Base-by-base conservation (phyloP, 1,140 invertebrate species). In the Bombus difficillimus region DNA sequence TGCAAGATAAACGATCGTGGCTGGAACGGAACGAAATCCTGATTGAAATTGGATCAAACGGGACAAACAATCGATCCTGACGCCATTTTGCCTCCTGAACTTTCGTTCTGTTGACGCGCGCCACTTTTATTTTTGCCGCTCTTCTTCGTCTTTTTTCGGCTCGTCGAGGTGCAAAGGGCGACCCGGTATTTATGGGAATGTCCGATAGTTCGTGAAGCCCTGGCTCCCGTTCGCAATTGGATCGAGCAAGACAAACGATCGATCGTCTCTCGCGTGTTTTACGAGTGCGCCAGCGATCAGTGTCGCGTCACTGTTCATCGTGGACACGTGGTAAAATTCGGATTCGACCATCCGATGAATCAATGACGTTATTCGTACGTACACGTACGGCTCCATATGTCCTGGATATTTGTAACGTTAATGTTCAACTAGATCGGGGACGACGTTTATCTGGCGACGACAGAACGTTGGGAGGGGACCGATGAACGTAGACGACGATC, bases 1-100 rank as follows among this genome's bases (percentile, higher is more conserved):
- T 73, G 77, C 81, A 84, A 88, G 89, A 91, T 86, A 87, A 86
- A 91, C 83, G 89, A 88, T 73, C 74, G 81, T 72, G 71, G 82
- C 77, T 73, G 41, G 68, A n/a, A n/a, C n/a, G 68, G 66, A 64
- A 59, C 83, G 73, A 84, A 81, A 88, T 91, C 59, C 85, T 91
- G 85, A 91, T 91, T 90, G 89, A 88, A 89, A 89, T 91, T 90
- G 90, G 82, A 89, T 91, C 87, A 85, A 91, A 87, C 89, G 78
- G 86, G 75, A 86, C 89, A 86, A 85, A 85, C 89, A 57, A 91
- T 91, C 87, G 90, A 91, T 87, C 83, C 68, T 41, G 64, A 37
- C 68, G 57, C 57, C n/a, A 39, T 64, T 81, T 53, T 81, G 64
- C 86, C 68, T 68, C 62, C 74, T 71, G 75, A 73, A 86, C 43